Evolutionary conservation across 1,140 invertebrate genomes (phyloP), one percentile per base, ranked within the genome.

Genomic region (Thaumetopoea pityocampa): DNA sequence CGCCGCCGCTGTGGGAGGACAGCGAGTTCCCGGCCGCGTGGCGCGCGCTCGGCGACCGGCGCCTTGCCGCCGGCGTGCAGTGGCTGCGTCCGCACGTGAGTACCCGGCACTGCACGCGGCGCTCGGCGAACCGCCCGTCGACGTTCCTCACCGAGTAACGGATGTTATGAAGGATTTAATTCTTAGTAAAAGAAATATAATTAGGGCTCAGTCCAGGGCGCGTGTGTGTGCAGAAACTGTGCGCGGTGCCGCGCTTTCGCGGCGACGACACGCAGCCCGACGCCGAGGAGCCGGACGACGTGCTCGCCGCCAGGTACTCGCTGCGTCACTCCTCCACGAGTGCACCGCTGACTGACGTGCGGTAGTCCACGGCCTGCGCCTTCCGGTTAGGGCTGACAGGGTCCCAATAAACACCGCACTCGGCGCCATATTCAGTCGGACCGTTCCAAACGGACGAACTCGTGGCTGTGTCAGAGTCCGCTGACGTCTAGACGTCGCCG

Each of bases 31-130:
- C 61, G 6, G 43, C 53, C 4, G 29, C 38, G 19, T 29, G 42
- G 30, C 35, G 43, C 44, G 23, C 54, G 9, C 48, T 64, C n/a
- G 56, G 49, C 2, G 52, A 56, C 36, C 28, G 27, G 23, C 48
- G 51, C 27, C 38, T 48, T 12, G 36, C 47, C n/a, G 19, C 20
- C 20, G 45, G 22, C 37, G 38, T 60, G 18, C 43, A 18, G 10
- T 71, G 67, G 67, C 23, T 52, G 40, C 42, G 67, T 2, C 67
- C 67, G n/a, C 62, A 66, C 37, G 67, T 70, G 19, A 49, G 60
- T 60, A 20, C 22, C 22, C n/a, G n/a, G 8, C 22, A 23, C 22
- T 5, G 8, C 22, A 6, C 10, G 11, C 10, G 5, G 11, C n/a
- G 12, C 11, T 3, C 7, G 3, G 7, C n/a, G 3, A 5, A n/a